Conservation (phyloP, 92 coral and sea anemone genomes). For the Siderastrea radians region DNA sequence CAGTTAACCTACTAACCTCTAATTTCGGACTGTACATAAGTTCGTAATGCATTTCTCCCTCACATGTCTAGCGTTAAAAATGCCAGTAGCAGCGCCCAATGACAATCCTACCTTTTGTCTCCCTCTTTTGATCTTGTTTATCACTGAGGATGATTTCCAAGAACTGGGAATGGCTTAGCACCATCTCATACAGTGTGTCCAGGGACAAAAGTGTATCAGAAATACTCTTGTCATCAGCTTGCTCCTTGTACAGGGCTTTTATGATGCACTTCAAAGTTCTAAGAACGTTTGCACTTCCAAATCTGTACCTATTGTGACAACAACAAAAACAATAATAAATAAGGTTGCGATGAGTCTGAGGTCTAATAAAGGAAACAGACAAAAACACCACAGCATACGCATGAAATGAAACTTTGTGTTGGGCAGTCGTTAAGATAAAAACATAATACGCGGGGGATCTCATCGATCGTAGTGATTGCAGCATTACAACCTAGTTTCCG, state of each 20-base stretch:
- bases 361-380: no score
- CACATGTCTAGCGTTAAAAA: no score
- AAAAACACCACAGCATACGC: no score
- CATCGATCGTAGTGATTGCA: no score
- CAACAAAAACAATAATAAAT: neutral
- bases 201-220: slow-evolving; percentile 57
- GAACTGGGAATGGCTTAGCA: slow-evolving; percentile 91
- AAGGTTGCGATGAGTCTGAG: neutral
- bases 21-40: no score
- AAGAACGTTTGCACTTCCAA: slow-evolving; percentile 61
- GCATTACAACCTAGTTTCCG: no score
- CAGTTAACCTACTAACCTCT: no score
- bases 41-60: no score
- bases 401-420: no score
- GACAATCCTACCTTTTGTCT: slow-evolving; percentile 50
- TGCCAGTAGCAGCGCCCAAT: neutral
- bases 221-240: slow-evolving; percentile 6
- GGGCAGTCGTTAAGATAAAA: no score
- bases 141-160: slow-evolving; percentile 74
- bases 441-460: no score
- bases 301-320: slow-evolving; percentile 53
- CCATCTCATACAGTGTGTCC: slow-evolving; percentile 80
- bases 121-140: slow-evolving; percentile 3
- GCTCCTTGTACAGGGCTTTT: slow-evolving; percentile 56
- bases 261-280: slow-evolving; percentile 62